These are phyloP conservation scores for Lutraria lutraria DNA, from an alignment of 2,888 invertebrate genomes.

Conservation along the genomic window DNA sequence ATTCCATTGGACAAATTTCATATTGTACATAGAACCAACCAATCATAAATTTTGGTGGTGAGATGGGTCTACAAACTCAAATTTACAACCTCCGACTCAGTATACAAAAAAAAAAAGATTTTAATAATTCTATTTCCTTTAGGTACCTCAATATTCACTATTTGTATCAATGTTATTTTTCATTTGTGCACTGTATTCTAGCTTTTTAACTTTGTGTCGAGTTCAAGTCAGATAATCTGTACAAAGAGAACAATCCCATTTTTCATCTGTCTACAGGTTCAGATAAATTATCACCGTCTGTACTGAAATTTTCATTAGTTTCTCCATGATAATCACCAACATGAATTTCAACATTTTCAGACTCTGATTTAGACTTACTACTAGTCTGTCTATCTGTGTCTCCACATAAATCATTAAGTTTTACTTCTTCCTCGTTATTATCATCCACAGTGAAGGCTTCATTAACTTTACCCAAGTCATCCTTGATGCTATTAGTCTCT, in stretches of 20 bases:
- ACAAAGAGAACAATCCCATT: neutral
- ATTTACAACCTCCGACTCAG: too few relatives aligned
- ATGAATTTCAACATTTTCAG: neutral
- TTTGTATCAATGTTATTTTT: too few relatives aligned
- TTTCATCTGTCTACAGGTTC: slow-evolving; percentile 21
- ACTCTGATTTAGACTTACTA: neutral
- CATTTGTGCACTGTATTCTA: too few relatives aligned
- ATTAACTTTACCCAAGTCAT: slow-evolving; percentile 1
- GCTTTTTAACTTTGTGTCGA: neutral
- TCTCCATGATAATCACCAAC: neutral
- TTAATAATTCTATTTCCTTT: too few relatives aligned
- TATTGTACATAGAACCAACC: too few relatives aligned
- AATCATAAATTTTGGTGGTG: too few relatives aligned
- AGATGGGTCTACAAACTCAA: too few relatives aligned
- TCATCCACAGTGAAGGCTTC: neutral
- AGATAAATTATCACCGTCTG: neutral
- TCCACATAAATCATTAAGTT: neutral
- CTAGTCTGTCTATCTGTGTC: neutral
- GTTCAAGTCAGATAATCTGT: neutral
- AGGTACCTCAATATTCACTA: too few relatives aligned
- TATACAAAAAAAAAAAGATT: too few relatives aligned
- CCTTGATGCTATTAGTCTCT: neutral
- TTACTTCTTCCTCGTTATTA: neutral
- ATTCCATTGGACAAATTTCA: too few relatives aligned
- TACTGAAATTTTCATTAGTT: neutral